A percentile compares a stretch with the other conserved stretches of the same genome.
Evolutionary conservation across 2,888 invertebrate species (phyloP).

Genomic region (Tetramorium bicarinatum): DNA sequence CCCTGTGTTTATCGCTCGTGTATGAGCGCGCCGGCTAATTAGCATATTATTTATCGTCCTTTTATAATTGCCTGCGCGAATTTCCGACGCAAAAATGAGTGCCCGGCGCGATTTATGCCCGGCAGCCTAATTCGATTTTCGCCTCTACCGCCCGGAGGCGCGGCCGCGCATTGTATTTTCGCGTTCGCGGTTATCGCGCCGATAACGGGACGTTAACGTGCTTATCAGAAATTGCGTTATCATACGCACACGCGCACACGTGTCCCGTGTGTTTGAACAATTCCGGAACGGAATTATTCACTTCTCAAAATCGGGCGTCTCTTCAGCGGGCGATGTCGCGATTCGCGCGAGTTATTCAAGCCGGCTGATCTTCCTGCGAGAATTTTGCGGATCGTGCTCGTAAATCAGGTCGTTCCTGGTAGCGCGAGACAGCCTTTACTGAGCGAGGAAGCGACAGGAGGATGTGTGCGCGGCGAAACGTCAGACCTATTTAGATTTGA

Average conservation of each 20-base stretch:
- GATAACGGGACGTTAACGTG: no score
- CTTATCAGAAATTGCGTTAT: neutral
- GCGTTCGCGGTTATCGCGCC: neutral
- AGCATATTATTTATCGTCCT: slow-evolving; percentile 66
- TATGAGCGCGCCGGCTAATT: slow-evolving; percentile 57
- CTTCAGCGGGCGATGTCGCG: neutral
- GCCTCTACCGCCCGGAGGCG: neutral
- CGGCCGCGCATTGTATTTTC: neutral
- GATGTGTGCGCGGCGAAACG: slow-evolving; percentile 19
- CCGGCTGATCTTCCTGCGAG: slow-evolving; percentile 10
- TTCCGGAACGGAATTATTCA: neutral
- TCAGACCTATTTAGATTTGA: slow-evolving; percentile 67
- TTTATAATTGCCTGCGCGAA: slow-evolving; percentile 47
- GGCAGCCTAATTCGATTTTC: slow-evolving; percentile 37
- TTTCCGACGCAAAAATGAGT: slow-evolving; percentile 15
- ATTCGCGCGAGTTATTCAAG: slow-evolving; percentile 29
- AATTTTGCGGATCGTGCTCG: slow-evolving; percentile 40
- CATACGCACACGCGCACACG: neutral
- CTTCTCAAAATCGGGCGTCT: neutral
- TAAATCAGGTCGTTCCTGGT: slow-evolving; percentile 66
- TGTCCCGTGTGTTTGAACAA: neutral
- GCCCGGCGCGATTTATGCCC: slow-evolving; percentile 11
- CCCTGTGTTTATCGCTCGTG: slow-evolving; percentile 60
- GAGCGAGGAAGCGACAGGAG: slow-evolving; percentile 54
- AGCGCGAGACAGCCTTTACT: slow-evolving; percentile 25